These are phyloP conservation scores for Menidia beryllina DNA, from an alignment of 2,113 vertebrate genomes.

Conservation along the genomic window DNA sequence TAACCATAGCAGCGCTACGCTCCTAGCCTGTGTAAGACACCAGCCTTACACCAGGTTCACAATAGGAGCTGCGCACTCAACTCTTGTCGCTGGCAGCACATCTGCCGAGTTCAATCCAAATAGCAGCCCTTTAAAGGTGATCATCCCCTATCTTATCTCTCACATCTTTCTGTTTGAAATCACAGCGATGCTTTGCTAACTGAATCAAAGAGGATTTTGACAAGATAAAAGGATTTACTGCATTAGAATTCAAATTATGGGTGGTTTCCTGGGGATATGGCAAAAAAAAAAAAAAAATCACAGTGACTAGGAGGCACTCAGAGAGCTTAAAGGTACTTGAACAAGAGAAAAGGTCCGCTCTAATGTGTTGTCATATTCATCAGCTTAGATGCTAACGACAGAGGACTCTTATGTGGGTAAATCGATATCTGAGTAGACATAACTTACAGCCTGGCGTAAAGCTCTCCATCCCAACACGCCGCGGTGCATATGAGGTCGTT, in stretches of 20 bases:
- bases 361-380: conserved; percentile 41
- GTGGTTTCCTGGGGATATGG: conserved; percentile 62
- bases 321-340: conserved; percentile 57
- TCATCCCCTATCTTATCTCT: conserved; percentile 61
- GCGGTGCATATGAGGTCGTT: conserved; percentile 24
- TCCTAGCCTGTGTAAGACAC: conserved; percentile 51
- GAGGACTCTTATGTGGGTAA: not conserved
- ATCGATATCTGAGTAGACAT: not conserved
- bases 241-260: conserved; percentile 72
- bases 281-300: too few species aligned
- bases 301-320: conserved; percentile 59
- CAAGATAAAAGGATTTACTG: conserved; percentile 74
- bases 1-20: conserved; percentile 57
- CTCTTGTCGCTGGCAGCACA: conserved; percentile 38
- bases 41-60: conserved; percentile 58
- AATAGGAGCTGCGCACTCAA: conserved; percentile 38
- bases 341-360: conserved; percentile 39
- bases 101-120: conserved; percentile 54
- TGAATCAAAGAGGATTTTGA: conserved; percentile 74
- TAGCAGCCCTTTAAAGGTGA: conserved; percentile 63
- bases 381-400: conserved; percentile 10
- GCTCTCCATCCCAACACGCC: conserved; percentile 6
- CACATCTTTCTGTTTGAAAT: conserved; percentile 63
- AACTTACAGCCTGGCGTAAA: not conserved
- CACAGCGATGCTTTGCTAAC: conserved; percentile 54